Base-by-base conservation (phyloP, 2,888 invertebrate genomes). In the Chloroclysta siterata region DNA sequence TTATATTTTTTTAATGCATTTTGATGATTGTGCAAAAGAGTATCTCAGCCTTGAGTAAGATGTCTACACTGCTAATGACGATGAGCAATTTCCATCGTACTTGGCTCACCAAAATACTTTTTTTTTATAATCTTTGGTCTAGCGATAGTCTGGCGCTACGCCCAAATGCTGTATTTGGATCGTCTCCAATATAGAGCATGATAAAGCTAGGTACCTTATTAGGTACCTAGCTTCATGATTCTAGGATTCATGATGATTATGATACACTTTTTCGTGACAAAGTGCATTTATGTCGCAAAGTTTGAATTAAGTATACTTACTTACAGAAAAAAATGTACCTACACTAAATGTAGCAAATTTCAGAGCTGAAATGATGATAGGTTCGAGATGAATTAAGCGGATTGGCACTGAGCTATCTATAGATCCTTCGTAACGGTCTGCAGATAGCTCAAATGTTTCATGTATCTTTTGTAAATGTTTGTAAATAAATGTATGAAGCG, bases 141-240 rank as follows among this genome's bases (percentile, higher is more conserved):
- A 53, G 54, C 65, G 47, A 33, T 57, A 47, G 65, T 65, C 65
- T 65, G 61, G 65, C 65, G 57, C 14, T 22, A 1, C 39, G 65
- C 65, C 60, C 57, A 61, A 22, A 62, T 55, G 61, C 33, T 55
- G 46, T 53, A 58, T 65, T 62, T 65, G 65, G 65, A 65, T 11
- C 1, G 0, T 15, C 15, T 58, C 65, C 65, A 65, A 65, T 0
- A 5, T 53, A 46, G 11, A 33, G 46, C 41, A 17, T 29, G 56
- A 65, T 58, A 52, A 52, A 22, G 36, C n/a, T 54, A 50, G 46
- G 33, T 33, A 33, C 33, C 33, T 33, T n/a, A n/a, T n/a, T n/a
- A n/a, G n/a, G n/a, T n/a, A 22, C 22, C 22, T 22, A 22, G 3
- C n/a, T n/a, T n/a, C n/a, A n/a, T n/a, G n/a, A n/a, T n/a, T 29